A percentile compares a stretch with the other conserved stretches of the same genome.
Conservation (phyloP, 1,140 invertebrate species). For the Drosophila paulistorum region DNA sequence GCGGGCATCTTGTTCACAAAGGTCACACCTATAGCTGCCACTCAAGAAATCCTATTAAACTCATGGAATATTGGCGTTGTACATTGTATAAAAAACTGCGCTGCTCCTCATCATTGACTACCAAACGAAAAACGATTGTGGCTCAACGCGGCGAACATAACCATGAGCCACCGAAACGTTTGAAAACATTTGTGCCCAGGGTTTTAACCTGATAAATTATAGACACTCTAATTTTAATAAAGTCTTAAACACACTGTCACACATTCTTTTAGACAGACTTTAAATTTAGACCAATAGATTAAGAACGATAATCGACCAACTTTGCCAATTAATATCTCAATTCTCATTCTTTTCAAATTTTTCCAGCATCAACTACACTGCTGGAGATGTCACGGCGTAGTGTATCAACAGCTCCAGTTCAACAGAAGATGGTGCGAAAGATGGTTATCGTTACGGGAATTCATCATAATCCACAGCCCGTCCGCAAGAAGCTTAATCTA, state of each 20-base stretch:
- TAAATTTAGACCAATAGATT: background rate
- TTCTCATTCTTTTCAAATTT: background rate
- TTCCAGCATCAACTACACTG: slow-evolving; percentile 11
- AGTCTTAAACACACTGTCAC: background rate
- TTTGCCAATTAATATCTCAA: background rate
- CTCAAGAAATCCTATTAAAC: slow-evolving; percentile 39
- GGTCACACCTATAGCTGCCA: slow-evolving; percentile 56
- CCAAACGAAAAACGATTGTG: slow-evolving; percentile 52
- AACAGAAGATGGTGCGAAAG: background rate
- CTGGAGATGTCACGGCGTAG: background rate
- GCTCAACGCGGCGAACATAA: slow-evolving; percentile 51
- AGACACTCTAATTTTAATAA: background rate
- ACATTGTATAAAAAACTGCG: slow-evolving; percentile 50
- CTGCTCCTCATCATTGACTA: slow-evolving; percentile 57
- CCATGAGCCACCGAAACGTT: slow-evolving; percentile 46
- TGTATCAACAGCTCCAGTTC: background rate
- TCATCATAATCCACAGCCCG: background rate
- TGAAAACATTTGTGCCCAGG: slow-evolving; percentile 60
- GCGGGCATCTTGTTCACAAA: slow-evolving; percentile 66
- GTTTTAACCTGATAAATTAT: slow-evolving; percentile 19
- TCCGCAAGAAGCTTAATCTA: background rate
- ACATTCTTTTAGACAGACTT: background rate
- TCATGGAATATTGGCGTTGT: slow-evolving; percentile 68
- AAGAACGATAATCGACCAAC: background rate
- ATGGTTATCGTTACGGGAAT: background rate